Evolutionary conservation across 2,113 vertebrate genomes (phyloP).

Genomic region (Sceloporus undulatus): DNA sequence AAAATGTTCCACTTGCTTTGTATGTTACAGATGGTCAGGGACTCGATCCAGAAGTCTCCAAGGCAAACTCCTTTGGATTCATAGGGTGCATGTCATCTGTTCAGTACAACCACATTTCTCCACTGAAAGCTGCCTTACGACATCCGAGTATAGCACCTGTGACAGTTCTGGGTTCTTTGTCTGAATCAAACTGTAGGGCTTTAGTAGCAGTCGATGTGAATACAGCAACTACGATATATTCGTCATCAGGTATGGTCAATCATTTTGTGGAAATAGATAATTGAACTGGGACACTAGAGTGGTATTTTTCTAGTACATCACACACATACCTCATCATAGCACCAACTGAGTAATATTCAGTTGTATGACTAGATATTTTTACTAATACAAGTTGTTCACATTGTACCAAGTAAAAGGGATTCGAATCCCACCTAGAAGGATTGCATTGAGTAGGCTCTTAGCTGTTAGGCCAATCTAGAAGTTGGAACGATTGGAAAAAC

Average conservation of each 20-base stretch:
- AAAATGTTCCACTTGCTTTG: conserved; percentile 35
- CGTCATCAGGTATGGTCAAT: conserved; percentile 83
- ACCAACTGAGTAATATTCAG: too few relatives aligned
- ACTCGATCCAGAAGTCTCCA: conserved; percentile 82
- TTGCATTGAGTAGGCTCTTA: too few relatives aligned
- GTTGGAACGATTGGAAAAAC: not conserved
- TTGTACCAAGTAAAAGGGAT: not conserved
- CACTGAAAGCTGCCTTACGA: conserved; percentile 91
- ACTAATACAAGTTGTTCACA: not conserved
- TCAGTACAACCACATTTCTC: conserved; percentile 91
- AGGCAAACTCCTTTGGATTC: conserved; percentile 87
- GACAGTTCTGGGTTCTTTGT: conserved; percentile 83
- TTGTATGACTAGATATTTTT: not conserved
- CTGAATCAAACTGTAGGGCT: conserved; percentile 86
- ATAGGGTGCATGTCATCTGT: conserved; percentile 93
- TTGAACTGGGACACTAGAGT: not conserved
- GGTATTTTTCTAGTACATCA: not conserved
- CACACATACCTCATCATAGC: not conserved
- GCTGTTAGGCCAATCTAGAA: too few relatives aligned
- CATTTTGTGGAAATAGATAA: not conserved
- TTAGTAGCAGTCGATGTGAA: conserved; percentile 78
- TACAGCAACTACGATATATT: conserved; percentile 82
- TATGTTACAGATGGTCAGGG: conserved; percentile 78
- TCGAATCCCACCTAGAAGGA: not conserved
- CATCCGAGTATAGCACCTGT: conserved; percentile 85